Percentiles rank a stretch among this genome's conserved stretches.
phyloP scores from a whole-genome alignment of 2,888 invertebrate genomes.

The Ashinkailepas kermadecensis region DNA sequence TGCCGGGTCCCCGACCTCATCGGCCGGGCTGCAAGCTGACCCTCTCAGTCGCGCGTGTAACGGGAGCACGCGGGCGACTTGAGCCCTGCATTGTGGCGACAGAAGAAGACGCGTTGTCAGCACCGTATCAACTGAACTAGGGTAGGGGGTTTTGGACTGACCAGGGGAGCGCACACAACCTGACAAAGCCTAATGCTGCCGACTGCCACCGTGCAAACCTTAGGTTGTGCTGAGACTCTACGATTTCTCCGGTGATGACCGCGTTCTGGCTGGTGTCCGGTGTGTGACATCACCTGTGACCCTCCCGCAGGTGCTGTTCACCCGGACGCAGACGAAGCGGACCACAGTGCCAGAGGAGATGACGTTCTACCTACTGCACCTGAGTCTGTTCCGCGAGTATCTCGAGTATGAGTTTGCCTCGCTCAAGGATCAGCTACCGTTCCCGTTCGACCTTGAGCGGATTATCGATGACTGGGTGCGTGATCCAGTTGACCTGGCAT shows the following conservation, averaged over 20 bases:
- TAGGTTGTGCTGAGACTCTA: not conserved
- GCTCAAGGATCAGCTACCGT: slow-evolving; percentile 59
- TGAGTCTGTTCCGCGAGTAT: slow-evolving; percentile 60
- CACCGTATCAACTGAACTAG: no score
- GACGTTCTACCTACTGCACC: slow-evolving; percentile 83
- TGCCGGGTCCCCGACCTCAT: no score
- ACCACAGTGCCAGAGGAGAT: slow-evolving; percentile 74
- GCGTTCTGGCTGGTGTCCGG: no score
- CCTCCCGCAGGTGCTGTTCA: slow-evolving; percentile 1
- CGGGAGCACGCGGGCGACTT: no score
- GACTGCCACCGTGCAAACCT: no score
- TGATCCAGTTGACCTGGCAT: slow-evolving; percentile 36
- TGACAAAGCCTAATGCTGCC: no score
- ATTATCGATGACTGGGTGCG: slow-evolving; percentile 90
- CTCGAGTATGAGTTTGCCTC: slow-evolving; percentile 33
- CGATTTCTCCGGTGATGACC: not conserved
- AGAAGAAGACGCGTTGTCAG: no score
- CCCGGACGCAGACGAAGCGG: slow-evolving; percentile 35
- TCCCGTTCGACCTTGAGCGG: slow-evolving; percentile 75
- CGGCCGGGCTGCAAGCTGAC: no score
- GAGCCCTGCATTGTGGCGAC: no score
- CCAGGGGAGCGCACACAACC: no score
- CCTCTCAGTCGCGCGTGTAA: no score
- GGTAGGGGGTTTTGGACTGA: no score
- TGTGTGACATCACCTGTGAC: not conserved